A percentile compares a stretch with the other conserved stretches of the same genome.
Evolutionary conservation across 1,140 invertebrate genomes (phyloP).

Genomic region (Pseudoatta argentina): DNA sequence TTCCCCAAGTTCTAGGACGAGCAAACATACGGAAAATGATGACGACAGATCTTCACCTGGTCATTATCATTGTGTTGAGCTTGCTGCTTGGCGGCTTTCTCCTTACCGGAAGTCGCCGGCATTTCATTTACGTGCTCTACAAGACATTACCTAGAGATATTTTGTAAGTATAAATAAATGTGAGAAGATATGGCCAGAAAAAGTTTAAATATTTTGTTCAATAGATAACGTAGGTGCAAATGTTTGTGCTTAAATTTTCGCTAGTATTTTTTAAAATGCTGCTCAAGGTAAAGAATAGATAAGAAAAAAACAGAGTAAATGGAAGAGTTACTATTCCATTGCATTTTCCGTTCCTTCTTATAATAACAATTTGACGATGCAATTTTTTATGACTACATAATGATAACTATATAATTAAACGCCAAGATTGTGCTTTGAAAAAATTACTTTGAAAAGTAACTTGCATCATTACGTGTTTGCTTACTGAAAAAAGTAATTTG

Average conservation of each 20-base stretch:
- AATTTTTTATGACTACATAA: no score
- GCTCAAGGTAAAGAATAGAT: background rate
- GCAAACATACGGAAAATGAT: conserved; percentile 22
- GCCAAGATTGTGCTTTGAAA: no score
- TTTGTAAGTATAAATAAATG: conserved; percentile 80
- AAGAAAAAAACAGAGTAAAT: background rate
- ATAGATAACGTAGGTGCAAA: background rate
- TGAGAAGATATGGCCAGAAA: background rate
- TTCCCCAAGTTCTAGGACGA: conserved; percentile 20
- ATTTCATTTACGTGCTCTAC: conserved; percentile 79
- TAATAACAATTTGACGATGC: no score
- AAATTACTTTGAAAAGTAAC: no score
- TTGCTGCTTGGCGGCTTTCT: conserved; percentile 79
- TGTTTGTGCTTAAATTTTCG: background rate
- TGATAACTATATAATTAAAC: no score
- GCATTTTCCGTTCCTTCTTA: no score
- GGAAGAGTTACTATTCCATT: no score
- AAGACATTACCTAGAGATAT: conserved; percentile 84
- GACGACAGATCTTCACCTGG: conserved; percentile 72
- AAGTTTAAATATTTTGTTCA: no score
- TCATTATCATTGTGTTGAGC: conserved; percentile 76
- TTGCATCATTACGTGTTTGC: no score
- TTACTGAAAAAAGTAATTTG: no score
- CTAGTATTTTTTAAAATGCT: background rate
- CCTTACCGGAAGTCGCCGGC: conserved; percentile 80